These are phyloP conservation scores for Notolabrus celidotus DNA, from an alignment of 2,797 vertebrate species.

Conservation along the genomic window DNA sequence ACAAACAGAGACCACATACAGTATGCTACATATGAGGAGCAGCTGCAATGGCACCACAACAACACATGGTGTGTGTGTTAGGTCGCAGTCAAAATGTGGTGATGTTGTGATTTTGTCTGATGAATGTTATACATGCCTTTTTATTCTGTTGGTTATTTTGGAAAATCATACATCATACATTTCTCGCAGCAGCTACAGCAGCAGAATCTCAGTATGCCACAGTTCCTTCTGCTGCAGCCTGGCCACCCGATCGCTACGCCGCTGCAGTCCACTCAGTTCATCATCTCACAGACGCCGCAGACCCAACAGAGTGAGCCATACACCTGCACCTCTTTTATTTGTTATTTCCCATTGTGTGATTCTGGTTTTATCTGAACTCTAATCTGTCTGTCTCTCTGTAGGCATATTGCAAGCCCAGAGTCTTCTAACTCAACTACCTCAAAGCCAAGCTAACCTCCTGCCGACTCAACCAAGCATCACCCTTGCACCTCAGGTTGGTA, in stretches of 20 bases:
- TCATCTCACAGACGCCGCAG: conserved; percentile 98
- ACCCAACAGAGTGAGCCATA: conserved; percentile 92
- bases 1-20: no score
- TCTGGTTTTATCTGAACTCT: neutral
- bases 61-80: no score
- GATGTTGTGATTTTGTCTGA: no score
- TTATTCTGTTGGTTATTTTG: no score
- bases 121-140: no score
- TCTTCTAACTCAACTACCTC: conserved; percentile 99
- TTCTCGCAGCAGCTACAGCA: conserved; percentile 93
- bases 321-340: neutral
- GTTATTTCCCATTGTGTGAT: no score
- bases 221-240: conserved; percentile 98
- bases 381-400: conserved; percentile 59
- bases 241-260: conserved; percentile 90
- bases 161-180: conserved; percentile 7
- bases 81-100: no score
- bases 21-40: no score
- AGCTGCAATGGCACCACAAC: no score
- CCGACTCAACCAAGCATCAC: conserved; percentile 98
- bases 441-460: conserved; percentile 99
- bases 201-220: conserved; percentile 97
- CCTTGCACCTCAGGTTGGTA: conserved; percentile 95
- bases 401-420: conserved; percentile 97
- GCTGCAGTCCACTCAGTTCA: conserved; percentile 95